Percentiles rank a stretch among this genome's conserved stretches.
Conservation (phyloP, 2,888 invertebrate genomes). For the Drosophila cognata region DNA sequence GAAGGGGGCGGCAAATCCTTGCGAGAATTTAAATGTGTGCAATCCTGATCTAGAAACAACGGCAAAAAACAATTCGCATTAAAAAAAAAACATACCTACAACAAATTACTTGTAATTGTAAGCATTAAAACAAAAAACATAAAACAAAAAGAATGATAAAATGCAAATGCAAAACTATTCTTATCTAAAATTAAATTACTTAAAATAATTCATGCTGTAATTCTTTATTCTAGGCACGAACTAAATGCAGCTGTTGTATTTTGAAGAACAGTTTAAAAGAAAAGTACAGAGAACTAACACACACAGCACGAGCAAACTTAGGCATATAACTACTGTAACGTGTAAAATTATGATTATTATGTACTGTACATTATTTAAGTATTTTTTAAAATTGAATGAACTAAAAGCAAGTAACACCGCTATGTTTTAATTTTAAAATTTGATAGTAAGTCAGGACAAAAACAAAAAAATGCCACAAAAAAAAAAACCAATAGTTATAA, state of each 20-base stretch:
- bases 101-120: constrained; percentile 43
- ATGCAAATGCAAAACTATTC: constrained; percentile 28
- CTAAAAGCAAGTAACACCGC: constrained; percentile 31
- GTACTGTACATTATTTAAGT: constrained; percentile 65
- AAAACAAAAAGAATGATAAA: constrained; percentile 12
- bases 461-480: constrained; percentile 32
- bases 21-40: not conserved
- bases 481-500: constrained; percentile 41
- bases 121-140: constrained; percentile 26
- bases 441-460: constrained; percentile 12
- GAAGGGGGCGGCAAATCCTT: not conserved
- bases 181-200: constrained; percentile 41
- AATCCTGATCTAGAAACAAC: constrained; percentile 16
- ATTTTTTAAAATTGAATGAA: constrained; percentile 54
- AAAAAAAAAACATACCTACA: constrained; percentile 37
- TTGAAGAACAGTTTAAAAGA: constrained; percentile 38
- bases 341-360: constrained; percentile 50
- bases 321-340: constrained; percentile 32
- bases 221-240: constrained; percentile 49
- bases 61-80: constrained; percentile 35
- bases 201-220: constrained; percentile 40
- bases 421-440: constrained; percentile 39
- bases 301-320: constrained; percentile 24
- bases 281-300: constrained; percentile 28
- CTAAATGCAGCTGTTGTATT: constrained; percentile 57